phyloP scores from a whole-genome alignment of 2,113 vertebrate species.

The rabbit (Oryctolagus cuniculus) region DNA sequence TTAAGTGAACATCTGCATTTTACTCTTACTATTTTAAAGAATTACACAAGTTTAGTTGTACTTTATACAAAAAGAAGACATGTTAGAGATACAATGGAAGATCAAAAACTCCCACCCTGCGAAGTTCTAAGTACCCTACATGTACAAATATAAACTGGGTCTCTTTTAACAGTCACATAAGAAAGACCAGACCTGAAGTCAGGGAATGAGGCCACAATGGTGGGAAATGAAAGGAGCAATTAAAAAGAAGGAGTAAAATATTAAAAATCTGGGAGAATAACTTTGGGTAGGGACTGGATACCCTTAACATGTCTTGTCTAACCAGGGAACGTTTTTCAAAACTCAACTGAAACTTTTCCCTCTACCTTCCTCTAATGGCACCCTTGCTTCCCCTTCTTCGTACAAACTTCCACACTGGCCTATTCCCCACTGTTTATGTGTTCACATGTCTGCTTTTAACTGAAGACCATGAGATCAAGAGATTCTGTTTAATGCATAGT shows the following conservation, averaged over 20 bases:
- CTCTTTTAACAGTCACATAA: slow-evolving; percentile 14
- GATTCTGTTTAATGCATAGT: slow-evolving; percentile 30
- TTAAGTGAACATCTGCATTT: slow-evolving; percentile 49
- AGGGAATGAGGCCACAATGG: not conserved
- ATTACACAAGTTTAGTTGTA: slow-evolving; percentile 18
- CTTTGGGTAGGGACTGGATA: not conserved
- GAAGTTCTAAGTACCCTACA: not conserved
- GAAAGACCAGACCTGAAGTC: not conserved
- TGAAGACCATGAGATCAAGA: slow-evolving; percentile 4
- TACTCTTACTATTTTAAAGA: slow-evolving; percentile 47
- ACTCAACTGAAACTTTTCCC: not conserved
- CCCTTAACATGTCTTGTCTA: not conserved
- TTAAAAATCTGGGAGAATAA: slow-evolving; percentile 35
- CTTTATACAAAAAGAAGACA: slow-evolving; percentile 28
- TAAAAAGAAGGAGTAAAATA: slow-evolving; percentile 39
- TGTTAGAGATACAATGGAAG: not conserved
- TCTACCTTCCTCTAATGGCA: not conserved
- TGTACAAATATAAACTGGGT: not conserved
- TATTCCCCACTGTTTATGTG: not conserved
- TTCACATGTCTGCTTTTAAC: slow-evolving; percentile 17
- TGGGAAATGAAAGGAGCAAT: not conserved
- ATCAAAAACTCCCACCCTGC: slow-evolving; percentile 18
- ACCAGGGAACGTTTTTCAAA: not conserved
- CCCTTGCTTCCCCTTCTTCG: not conserved
- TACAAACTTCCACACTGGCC: not conserved